Conservation (phyloP, 2,888 invertebrate genomes). For the Philonicus albiceps region DNA sequence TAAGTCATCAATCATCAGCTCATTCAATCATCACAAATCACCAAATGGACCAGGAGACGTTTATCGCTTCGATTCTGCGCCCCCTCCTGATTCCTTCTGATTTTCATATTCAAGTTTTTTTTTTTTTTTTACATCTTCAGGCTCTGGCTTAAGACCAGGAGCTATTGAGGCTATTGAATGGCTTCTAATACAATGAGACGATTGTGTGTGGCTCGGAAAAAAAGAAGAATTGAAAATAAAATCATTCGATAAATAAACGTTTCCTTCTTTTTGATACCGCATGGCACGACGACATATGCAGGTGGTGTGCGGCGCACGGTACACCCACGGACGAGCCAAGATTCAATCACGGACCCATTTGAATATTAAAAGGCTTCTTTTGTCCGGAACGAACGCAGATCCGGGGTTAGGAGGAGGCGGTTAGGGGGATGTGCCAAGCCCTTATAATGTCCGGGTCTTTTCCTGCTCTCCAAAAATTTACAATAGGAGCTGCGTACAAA, state of each 20-base stretch:
- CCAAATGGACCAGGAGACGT: slow-evolving; percentile 37
- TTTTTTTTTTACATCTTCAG: background rate
- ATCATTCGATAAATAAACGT: slow-evolving; percentile 35
- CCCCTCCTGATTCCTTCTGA: background rate
- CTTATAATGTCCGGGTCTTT: background rate
- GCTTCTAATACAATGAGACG: slow-evolving; percentile 32
- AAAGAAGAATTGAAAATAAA: background rate
- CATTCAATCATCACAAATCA: slow-evolving; percentile 47
- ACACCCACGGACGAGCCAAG: slow-evolving; percentile 42
- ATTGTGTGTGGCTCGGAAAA: background rate
- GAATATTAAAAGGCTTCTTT: slow-evolving; percentile 50
- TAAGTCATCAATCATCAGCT: slow-evolving; percentile 46
- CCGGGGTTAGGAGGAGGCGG: background rate
- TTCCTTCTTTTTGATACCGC: slow-evolving; percentile 22
- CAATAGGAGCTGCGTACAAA: slow-evolving; percentile 12
- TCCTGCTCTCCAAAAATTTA: background rate
- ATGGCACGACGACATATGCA: background rate
- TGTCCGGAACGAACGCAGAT: slow-evolving; percentile 43
- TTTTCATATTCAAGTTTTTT: background rate
- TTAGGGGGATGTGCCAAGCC: background rate
- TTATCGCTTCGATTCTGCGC: slow-evolving; percentile 9
- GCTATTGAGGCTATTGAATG: slow-evolving; percentile 41
- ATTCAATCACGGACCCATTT: slow-evolving; percentile 50
- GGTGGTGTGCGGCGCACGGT: background rate
- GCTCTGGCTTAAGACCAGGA: slow-evolving; percentile 43